phyloP scores from a whole-genome alignment of 1,140 invertebrate species.

The Drosophila cardini region DNA sequence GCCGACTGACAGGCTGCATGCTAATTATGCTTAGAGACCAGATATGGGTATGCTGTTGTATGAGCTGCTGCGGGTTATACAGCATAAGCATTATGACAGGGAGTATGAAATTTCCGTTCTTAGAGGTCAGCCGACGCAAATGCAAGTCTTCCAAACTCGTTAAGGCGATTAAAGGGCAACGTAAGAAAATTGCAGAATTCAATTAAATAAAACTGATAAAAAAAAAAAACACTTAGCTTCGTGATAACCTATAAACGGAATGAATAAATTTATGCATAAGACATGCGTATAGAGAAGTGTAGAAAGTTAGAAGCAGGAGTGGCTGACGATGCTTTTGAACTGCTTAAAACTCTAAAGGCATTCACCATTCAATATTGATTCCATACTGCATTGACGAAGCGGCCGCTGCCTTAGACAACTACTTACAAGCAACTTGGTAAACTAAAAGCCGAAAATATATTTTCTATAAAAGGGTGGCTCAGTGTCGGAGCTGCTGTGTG shows the following conservation, averaged over 20 bases:
- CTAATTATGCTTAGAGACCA: constrained; percentile 31
- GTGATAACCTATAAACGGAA: constrained; percentile 63
- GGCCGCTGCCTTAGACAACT: constrained; percentile 5
- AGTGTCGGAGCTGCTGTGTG: constrained; percentile 43
- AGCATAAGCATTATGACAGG: not conserved
- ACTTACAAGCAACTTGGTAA: constrained; percentile 19
- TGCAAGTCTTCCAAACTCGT: constrained; percentile 49
- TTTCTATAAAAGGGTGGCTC: constrained; percentile 31
- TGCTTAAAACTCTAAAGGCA: constrained; percentile 47
- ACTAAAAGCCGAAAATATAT: constrained; percentile 3
- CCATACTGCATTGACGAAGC: not conserved
- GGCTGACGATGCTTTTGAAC: constrained; percentile 36
- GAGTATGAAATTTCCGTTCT: not conserved
- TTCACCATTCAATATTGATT: constrained; percentile 10
- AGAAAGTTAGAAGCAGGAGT: constrained; percentile 47
- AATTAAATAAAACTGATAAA: constrained; percentile 53
- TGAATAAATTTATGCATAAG: constrained; percentile 31
- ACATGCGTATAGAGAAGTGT: not conserved
- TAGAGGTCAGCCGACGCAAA: constrained; percentile 25
- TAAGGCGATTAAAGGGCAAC: constrained; percentile 46
- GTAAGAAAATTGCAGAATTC: not conserved
- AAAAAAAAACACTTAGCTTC: constrained; percentile 60
- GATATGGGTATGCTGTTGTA: constrained; percentile 5
- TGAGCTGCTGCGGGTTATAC: constrained; percentile 26
- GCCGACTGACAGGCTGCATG: constrained; percentile 45